A percentile compares a stretch with the other conserved stretches of the same genome.
Conservation (phyloP, 2,888 invertebrate genomes). For the Philhelius pedissequus region DNA sequence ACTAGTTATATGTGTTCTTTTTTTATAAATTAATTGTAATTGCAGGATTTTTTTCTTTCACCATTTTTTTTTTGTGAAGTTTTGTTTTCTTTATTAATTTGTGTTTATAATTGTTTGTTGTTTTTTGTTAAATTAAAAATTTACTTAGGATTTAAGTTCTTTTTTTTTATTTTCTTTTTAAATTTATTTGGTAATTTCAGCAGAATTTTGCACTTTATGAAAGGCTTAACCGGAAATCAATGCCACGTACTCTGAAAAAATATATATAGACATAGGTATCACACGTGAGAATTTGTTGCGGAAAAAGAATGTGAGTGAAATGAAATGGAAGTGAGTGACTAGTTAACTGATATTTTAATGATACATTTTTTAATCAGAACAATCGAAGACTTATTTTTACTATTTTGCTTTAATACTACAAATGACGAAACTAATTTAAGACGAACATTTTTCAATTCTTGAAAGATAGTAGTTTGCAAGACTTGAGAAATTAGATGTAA, state of each 20-base stretch:
- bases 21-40: conserved; percentile 45
- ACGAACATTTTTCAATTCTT: too few species aligned
- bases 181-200: conserved; percentile 72
- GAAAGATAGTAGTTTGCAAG: too few species aligned
- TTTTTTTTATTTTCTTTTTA: conserved; percentile 55
- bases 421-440: neutral
- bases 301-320: neutral
- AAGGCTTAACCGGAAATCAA: conserved; percentile 76
- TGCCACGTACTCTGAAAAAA: conserved; percentile 76
- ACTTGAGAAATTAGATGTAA: too few species aligned
- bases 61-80: conserved; percentile 30
- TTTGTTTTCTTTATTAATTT: conserved; percentile 34
- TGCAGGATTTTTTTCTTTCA: conserved; percentile 6
- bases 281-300: conserved; percentile 36
- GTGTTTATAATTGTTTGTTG: conserved; percentile 49
- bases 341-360: neutral
- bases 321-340: neutral
- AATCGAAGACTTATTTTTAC: neutral
- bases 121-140: conserved; percentile 67
- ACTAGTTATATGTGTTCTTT: neutral
- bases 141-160: conserved; percentile 61
- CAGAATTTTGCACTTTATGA: conserved; percentile 75
- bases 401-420: too few species aligned
- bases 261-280: conserved; percentile 33
- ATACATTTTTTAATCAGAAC: neutral